Percentiles rank a stretch among this genome's conserved stretches.
Evolutionary conservation across 2,113 vertebrate genomes (phyloP).

Genomic region (Pica pica): DNA sequence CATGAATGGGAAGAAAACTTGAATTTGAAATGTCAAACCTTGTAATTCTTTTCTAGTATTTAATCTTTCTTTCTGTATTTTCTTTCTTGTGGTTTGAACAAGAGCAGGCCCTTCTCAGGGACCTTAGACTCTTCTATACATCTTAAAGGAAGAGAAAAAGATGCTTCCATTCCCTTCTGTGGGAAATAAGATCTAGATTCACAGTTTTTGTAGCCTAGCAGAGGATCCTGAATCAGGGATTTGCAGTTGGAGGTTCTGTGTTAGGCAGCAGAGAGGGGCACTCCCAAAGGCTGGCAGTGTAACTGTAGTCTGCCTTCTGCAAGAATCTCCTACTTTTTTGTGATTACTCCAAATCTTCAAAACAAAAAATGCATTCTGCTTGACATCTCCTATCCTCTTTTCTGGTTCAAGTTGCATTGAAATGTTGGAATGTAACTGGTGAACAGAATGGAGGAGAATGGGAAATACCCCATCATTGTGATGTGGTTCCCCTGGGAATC

Average conservation of each 20-base stretch:
- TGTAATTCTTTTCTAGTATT: neutral
- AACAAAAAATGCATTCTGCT: neutral
- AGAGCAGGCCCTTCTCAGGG: neutral
- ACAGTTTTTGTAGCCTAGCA: neutral
- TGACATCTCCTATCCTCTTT: neutral
- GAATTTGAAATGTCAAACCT: neutral
- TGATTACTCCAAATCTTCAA: neutral
- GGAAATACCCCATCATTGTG: neutral
- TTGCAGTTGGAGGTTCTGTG: neutral
- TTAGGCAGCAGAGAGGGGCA: neutral
- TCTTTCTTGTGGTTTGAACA: neutral
- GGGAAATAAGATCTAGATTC: neutral
- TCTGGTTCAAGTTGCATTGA: neutral
- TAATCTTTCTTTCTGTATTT: neutral
- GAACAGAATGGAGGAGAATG: neutral
- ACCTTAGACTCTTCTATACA: neutral
- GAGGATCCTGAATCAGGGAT: neutral
- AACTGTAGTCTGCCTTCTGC: neutral
- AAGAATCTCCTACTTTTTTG: neutral
- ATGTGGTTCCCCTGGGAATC: neutral
- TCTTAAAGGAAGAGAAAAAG: neutral
- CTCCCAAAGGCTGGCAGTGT: neutral
- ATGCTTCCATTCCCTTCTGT: neutral
- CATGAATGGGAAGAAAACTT: neutral
- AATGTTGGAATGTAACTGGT: neutral